These are phyloP conservation scores for Grallaria varia DNA, from an alignment of 2,113 vertebrate species.

Conservation along the genomic window DNA sequence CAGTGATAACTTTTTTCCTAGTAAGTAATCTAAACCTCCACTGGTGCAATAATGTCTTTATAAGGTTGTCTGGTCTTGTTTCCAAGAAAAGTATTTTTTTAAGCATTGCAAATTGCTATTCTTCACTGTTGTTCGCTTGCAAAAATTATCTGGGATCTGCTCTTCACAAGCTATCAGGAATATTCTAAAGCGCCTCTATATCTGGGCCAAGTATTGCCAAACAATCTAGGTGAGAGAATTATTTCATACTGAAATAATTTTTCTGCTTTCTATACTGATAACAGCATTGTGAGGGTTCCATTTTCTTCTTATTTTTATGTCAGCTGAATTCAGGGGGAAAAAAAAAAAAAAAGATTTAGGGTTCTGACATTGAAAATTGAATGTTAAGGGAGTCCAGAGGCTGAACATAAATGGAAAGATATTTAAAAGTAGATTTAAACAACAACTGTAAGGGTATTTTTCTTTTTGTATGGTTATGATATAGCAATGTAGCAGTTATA, in stretches of 20 bases:
- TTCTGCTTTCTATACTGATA: background rate
- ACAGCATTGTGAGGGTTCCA: background rate
- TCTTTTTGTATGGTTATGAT: background rate
- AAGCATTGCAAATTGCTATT: background rate
- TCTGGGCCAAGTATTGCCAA: background rate
- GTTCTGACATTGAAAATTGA: background rate
- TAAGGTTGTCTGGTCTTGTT: background rate
- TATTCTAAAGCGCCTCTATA: background rate
- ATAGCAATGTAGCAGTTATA: background rate
- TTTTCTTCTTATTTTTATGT: background rate
- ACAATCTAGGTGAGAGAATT: background rate
- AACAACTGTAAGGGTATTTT: background rate
- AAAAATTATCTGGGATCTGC: background rate
- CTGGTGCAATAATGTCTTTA: fast-evolving
- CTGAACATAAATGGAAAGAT: background rate
- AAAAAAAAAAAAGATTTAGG: background rate
- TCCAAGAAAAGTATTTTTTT: background rate
- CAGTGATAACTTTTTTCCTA: no score
- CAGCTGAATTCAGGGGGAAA: background rate
- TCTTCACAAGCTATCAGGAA: background rate
- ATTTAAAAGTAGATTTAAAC: background rate
- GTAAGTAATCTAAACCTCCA: background rate
- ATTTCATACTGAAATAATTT: background rate
- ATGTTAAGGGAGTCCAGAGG: background rate
- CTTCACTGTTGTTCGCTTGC: background rate